phyloP scores from a whole-genome alignment of 2,113 vertebrate genomes.

The Eulemur rufifrons region DNA sequence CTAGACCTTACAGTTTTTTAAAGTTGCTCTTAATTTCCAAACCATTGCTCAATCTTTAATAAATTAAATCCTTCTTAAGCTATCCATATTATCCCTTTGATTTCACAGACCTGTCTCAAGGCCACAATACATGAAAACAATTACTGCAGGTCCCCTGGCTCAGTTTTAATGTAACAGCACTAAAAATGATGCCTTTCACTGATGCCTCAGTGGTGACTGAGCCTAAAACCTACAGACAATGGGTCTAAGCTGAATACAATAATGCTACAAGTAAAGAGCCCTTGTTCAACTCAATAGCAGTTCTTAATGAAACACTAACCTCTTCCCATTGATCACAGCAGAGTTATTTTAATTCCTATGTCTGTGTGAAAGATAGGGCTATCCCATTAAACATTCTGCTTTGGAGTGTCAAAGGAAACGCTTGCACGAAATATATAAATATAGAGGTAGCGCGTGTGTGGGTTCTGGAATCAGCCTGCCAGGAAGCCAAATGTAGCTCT shows the following conservation, averaged over 20 bases:
- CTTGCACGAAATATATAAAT: not conserved
- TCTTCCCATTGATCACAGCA: not conserved
- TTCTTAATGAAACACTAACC: not conserved
- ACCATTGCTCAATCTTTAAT: not conserved
- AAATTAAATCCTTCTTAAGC: not conserved
- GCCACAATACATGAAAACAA: not conserved
- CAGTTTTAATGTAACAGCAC: not conserved
- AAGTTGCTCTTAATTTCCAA: not conserved
- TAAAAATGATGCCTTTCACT: not conserved
- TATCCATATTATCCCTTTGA: not conserved
- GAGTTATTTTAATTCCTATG: not conserved
- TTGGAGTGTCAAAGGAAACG: not conserved
- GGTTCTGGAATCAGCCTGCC: not conserved
- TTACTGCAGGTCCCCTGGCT: not conserved
- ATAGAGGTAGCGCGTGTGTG: not conserved
- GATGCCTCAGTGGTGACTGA: not conserved
- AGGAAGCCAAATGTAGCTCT: not conserved
- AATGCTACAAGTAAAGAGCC: not conserved
- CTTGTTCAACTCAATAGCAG: not conserved
- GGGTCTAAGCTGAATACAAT: not conserved
- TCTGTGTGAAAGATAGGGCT: not conserved
- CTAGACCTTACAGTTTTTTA: not conserved
- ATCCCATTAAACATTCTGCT: not conserved
- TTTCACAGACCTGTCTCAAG: not conserved
- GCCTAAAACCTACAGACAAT: not conserved